These are phyloP conservation scores for Okapia johnstoni DNA, from an alignment of 2,113 vertebrate species.

Conservation along the genomic window DNA sequence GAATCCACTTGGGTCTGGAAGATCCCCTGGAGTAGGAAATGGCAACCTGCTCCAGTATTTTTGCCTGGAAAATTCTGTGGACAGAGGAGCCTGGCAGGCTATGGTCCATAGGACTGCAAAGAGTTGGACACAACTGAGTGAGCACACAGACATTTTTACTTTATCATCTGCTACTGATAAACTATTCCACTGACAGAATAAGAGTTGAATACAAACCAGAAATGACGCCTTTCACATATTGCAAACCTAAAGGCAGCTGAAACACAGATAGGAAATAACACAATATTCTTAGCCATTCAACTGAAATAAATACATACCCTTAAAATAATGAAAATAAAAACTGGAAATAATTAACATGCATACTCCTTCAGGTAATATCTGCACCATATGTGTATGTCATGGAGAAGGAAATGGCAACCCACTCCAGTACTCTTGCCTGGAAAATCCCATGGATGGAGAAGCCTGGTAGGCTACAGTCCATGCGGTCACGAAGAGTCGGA, in stretches of 20 bases:
- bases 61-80: background rate
- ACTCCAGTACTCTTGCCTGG: background rate
- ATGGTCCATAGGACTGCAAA: background rate
- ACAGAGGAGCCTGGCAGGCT: background rate
- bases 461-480: background rate
- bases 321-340: background rate
- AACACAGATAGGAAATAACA: background rate
- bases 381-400: background rate
- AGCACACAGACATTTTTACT: background rate
- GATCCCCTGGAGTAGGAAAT: background rate
- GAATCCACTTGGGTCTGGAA: background rate
- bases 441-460: background rate
- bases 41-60: background rate
- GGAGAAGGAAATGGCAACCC: background rate
- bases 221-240: background rate
- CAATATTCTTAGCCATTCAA: background rate
- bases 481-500: fast-evolving
- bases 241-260: background rate
- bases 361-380: background rate
- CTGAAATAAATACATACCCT: background rate
- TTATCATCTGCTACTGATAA: background rate
- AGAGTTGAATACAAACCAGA: background rate
- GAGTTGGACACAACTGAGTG: background rate
- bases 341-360: background rate
- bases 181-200: background rate